Percentiles rank a stretch among this genome's conserved stretches.
phyloP scores from a whole-genome alignment of 2,888 invertebrate genomes.

The Drosophila birchii region DNA sequence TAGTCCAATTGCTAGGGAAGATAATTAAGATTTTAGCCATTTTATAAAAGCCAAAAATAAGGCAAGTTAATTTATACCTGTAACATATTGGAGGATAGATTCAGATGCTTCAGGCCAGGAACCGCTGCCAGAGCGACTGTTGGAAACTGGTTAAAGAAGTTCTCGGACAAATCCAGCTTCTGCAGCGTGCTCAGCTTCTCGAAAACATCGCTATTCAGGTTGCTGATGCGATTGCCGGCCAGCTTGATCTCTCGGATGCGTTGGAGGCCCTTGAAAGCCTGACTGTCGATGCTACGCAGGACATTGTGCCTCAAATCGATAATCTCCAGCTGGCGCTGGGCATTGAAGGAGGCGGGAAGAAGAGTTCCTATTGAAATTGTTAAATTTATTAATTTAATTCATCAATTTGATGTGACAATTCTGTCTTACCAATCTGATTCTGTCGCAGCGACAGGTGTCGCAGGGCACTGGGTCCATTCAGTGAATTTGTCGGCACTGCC shows the following conservation, averaged over 20 bases:
- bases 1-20: constrained; percentile 89
- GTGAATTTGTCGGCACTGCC: constrained; percentile 90
- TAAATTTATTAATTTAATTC: too few species aligned
- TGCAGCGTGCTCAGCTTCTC: constrained; percentile 90
- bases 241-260: constrained; percentile 89
- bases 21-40: neutral
- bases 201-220: constrained; percentile 94
- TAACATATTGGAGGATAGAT: constrained; percentile 94
- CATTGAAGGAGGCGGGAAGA: constrained; percentile 88
- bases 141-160: constrained; percentile 93
- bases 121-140: constrained; percentile 90
- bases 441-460: constrained; percentile 90
- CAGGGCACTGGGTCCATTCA: constrained; percentile 92
- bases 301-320: constrained; percentile 93
- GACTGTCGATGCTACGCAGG: constrained; percentile 90
- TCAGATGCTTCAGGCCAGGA: constrained; percentile 89
- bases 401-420: too few species aligned
- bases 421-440: constrained; percentile 90
- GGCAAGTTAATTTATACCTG: constrained; percentile 85
- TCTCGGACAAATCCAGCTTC: constrained; percentile 93
- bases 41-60: too few species aligned
- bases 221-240: constrained; percentile 91
- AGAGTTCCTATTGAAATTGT: constrained; percentile 86
- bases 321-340: constrained; percentile 89
- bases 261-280: constrained; percentile 89